Evolutionary conservation across 2,888 invertebrate genomes (phyloP).

Genomic region (Meta bourneti): DNA sequence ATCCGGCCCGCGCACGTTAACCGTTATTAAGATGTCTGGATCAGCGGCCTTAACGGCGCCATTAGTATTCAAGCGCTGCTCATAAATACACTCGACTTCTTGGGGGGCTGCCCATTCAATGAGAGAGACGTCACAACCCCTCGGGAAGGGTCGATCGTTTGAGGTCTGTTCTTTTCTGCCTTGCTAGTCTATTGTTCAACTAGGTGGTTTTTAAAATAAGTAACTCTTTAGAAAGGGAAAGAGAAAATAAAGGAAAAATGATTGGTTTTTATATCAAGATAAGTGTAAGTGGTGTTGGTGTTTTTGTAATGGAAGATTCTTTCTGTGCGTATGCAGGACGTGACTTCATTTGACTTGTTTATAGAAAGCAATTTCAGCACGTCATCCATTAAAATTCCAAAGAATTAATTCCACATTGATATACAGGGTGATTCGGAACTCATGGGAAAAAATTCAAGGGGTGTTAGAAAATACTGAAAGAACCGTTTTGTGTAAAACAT

Average conservation of each 20-base stretch:
- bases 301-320: too few species aligned
- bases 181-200: background rate
- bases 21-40: conserved; percentile 71
- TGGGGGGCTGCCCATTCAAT: conserved; percentile 1
- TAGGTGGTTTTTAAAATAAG: background rate
- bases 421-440: too few species aligned
- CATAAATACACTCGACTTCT: conserved; percentile 34
- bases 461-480: too few species aligned
- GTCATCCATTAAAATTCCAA: too few species aligned
- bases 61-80: conserved; percentile 52
- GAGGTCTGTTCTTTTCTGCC: background rate
- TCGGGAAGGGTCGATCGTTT: background rate
- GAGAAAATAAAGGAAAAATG: background rate
- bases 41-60: conserved; percentile 63
- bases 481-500: too few species aligned
- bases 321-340: too few species aligned
- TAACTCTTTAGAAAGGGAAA: background rate
- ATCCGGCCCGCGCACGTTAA: conserved; percentile 3
- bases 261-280: too few species aligned
- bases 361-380: too few species aligned
- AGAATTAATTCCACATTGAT: too few species aligned
- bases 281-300: too few species aligned
- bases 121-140: background rate
- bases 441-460: too few species aligned
- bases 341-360: too few species aligned